phyloP scores from a whole-genome alignment of 2,888 invertebrate species.

The Alloscopus bannaensis region DNA sequence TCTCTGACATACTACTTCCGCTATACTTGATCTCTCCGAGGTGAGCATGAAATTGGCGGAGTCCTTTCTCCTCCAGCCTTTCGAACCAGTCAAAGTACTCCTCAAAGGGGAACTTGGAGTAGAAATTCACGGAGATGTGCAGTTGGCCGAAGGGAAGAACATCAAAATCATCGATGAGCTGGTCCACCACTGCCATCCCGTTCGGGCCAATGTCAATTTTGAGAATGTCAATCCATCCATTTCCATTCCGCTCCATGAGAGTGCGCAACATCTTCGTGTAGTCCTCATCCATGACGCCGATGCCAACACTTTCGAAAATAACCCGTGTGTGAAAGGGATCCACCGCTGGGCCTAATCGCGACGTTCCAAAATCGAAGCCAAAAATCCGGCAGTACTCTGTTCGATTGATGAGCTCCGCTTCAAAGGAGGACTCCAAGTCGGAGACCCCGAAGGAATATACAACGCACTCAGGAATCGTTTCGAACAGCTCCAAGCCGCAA shows the following conservation, averaged over 20 bases:
- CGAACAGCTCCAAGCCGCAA: constrained; percentile 17
- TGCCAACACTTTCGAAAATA: background rate
- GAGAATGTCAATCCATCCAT: constrained; percentile 40
- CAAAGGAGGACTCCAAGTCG: constrained; percentile 17
- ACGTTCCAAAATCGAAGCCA: constrained; percentile 12
- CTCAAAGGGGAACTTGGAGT: background rate
- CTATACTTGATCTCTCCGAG: background rate
- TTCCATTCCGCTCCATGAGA: constrained; percentile 25
- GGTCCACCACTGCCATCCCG: background rate
- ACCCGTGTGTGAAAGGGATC: background rate
- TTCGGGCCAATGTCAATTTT: constrained; percentile 13
- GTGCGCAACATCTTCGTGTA: background rate
- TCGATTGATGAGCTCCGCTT: constrained; percentile 7
- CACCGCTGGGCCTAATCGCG: background rate
- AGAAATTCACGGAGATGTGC: background rate
- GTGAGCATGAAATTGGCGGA: constrained; percentile 1
- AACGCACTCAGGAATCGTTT: constrained; percentile 12
- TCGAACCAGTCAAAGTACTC: background rate
- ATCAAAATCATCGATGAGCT: constrained; percentile 23
- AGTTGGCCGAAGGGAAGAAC: constrained; percentile 38
- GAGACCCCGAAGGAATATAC: constrained; percentile 41
- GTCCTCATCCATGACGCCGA: background rate
- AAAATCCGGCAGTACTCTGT: constrained; percentile 5
- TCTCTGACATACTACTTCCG: background rate
- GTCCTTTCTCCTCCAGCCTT: background rate